Base-by-base conservation (phyloP, 1,140 invertebrate species). In the Calosoma granatense region DNA sequence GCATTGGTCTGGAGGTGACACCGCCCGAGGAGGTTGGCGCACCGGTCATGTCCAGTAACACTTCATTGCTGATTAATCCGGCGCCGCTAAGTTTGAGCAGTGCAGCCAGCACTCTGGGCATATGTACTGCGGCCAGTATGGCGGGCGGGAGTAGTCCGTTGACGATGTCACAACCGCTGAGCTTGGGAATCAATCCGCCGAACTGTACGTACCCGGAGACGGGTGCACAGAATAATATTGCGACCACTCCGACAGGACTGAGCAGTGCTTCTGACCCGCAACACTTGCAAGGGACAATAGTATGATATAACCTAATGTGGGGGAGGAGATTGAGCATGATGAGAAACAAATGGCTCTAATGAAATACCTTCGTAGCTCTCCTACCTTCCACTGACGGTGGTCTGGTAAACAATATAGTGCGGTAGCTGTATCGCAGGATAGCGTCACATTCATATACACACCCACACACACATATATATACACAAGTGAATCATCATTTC, bases 291-390 rank as follows among this genome's bases (percentile, higher is more conserved):
- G 89, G 89, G 60, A 91, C 89, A 67, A 90, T 92, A 69, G 89
- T 92, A 88, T 92, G 87, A 92, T 89, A 90, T 79, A 84, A 90
- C 79, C 84, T 89, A 43, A 89, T 89, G 87, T 89, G 87, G 86
- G 87, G 87, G 81, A 84, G 87, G 73, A 81, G 87, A 73, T 74
- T 81, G 62, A 81, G 81, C 73, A 80, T 81, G 74, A 78, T 81
- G 54, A 77, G 81, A 70, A 86, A 84, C 65, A 84, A 83, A 66
- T 83, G 83, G 81, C 78, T 81, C 64, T 82, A 80, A 62, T 47
- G 9, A 47, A 55, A 54, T n/a, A 68, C 43, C 19, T 19, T 15
- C 36, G 12, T 22, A 20, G 20, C 22, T 14, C 53, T 65, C 64
- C 65, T 65, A 65, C 60, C 63, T 64, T 62, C 64, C 68, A 67